Evolutionary conservation across 2,113 vertebrate genomes (phyloP).

Genomic region (Phylloscopus trochilus): DNA sequence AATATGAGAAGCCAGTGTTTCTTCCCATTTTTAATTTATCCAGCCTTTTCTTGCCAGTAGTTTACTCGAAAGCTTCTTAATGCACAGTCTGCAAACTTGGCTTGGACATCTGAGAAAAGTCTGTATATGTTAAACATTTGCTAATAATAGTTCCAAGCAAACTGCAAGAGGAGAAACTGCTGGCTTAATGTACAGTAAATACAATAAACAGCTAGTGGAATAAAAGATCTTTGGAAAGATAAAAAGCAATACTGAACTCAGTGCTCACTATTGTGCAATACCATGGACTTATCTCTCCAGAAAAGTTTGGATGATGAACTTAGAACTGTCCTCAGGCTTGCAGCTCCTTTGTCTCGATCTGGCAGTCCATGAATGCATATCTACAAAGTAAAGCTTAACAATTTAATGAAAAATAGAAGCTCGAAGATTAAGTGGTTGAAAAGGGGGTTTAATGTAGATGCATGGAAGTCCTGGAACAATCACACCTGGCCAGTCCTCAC

Average conservation of each 20-base stretch:
- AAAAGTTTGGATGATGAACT: background rate
- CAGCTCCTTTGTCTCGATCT: background rate
- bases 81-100: conserved; percentile 1
- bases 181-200: background rate
- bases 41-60: background rate
- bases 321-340: background rate
- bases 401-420: background rate
- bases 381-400: background rate
- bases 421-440: background rate
- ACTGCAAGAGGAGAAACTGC: background rate
- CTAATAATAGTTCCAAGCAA: background rate
- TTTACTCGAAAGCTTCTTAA: background rate
- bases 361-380: background rate
- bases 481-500: background rate
- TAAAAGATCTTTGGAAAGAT: background rate
- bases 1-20: background rate
- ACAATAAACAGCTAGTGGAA: background rate
- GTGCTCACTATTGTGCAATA: background rate
- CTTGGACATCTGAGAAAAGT: background rate
- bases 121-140: background rate
- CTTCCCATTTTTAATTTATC: background rate
- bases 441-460: background rate
- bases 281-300: background rate
- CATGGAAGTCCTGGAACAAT: background rate
- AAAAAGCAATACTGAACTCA: background rate